Base-by-base conservation (phyloP, 1,140 invertebrate species). In the Drosophila sechellia region DNA sequence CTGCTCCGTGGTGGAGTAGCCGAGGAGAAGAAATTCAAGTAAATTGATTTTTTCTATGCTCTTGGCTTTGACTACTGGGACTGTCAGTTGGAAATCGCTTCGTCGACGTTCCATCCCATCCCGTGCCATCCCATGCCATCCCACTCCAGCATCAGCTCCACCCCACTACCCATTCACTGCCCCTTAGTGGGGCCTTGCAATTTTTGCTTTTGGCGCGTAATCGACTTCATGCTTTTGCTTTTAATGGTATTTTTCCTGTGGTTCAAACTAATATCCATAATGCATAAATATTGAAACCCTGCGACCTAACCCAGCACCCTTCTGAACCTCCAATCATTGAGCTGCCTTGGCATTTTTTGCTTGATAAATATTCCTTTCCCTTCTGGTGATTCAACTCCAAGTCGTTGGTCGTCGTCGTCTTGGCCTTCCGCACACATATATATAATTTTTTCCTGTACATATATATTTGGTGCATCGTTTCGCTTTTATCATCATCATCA, bases 201-300 rank as follows among this genome's bases (percentile, higher is more conserved):
- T 69, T 86, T 76, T 86, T 89, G 83, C 83, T 87, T 89, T 87
- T 87, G 83, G 83, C 83, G 84, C 84, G 84, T 87, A 87, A 87
- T 87, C 84, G 84, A 89, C 84, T 87, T 89, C 84, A 86, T 86
- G 83, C 83, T 86, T 89, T 84, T 87, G 84, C 84, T 87, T 87
- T 87, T 87, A 87, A 87, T 87, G 84, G 84, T 87, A 87, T 89
- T 87, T 87, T 87, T 87, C 84, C 84, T 87, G 84, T 89, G 84
- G 84, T 87, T 89, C 84, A 87, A 87, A 87, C 84, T 87, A 87
- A 87, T 87, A 87, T 87, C 84, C 84, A 87, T 87, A 87, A 89
- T 87, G 84, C 84, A 87, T 87, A 87, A 87, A 87, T 87, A 87
- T 89, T 87, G 77, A 75, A 85, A 71, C 79, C 81, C 74, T 64